Evolutionary conservation across 2,888 invertebrate species (phyloP).

Genomic region (Anorthoa munda): DNA sequence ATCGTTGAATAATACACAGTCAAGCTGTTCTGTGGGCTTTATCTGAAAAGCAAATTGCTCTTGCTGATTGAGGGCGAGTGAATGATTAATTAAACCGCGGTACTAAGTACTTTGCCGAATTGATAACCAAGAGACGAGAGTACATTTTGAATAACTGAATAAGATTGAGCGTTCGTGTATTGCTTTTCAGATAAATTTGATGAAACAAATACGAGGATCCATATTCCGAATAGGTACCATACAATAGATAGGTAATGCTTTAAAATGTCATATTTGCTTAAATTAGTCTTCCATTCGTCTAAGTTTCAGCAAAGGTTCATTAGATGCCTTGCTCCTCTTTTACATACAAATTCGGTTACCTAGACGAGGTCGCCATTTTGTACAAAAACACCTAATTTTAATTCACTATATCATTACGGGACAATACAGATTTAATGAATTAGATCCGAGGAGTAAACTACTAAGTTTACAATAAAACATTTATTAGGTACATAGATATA

Average conservation of each 20-base stretch:
- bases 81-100: slow-evolving; percentile 51
- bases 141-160: slow-evolving; percentile 44
- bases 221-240: slow-evolving; percentile 59
- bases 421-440: slow-evolving; percentile 88
- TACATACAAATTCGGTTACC: slow-evolving; percentile 90
- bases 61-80: slow-evolving; percentile 47
- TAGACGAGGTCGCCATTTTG: slow-evolving; percentile 90
- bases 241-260: slow-evolving; percentile 62
- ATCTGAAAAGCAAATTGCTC: slow-evolving; percentile 77
- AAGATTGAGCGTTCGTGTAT: slow-evolving; percentile 56
- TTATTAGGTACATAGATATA: slow-evolving; percentile 88
- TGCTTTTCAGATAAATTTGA: slow-evolving; percentile 76
- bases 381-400: slow-evolving; percentile 88
- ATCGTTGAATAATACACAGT: slow-evolving; percentile 78
- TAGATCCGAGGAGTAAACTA: slow-evolving; percentile 87
- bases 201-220: slow-evolving; percentile 64
- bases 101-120: slow-evolving; percentile 78
- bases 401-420: slow-evolving; percentile 84
- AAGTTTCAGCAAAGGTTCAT: slow-evolving; percentile 71
- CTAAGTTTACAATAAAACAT: slow-evolving; percentile 90
- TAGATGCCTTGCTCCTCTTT: slow-evolving; percentile 75
- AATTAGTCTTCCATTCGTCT: slow-evolving; percentile 73
- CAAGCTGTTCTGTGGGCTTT: slow-evolving; percentile 59
- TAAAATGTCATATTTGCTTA: slow-evolving; percentile 69
- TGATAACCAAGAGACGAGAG: slow-evolving; percentile 35